A percentile compares a stretch with the other conserved stretches of the same genome.
Evolutionary conservation across 2,888 invertebrate species (phyloP).

Genomic region (Aphodius granarius): DNA sequence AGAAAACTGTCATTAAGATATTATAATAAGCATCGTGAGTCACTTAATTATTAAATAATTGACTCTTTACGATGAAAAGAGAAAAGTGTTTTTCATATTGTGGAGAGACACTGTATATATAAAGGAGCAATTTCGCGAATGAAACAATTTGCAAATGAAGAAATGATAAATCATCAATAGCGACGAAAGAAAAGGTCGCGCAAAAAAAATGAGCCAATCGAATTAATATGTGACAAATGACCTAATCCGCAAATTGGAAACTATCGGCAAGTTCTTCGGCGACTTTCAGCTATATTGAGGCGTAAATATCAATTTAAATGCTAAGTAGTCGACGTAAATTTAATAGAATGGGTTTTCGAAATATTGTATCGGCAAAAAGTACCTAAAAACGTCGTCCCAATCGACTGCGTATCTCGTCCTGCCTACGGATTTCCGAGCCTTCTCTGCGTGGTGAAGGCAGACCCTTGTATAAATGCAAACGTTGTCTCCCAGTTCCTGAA

Average conservation of each 20-base stretch:
- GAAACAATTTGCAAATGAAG: constrained; percentile 2
- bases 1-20: background rate
- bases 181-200: background rate
- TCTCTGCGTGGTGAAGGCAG: constrained; percentile 70
- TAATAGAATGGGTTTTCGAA: background rate
- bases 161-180: constrained; percentile 17
- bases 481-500: constrained; percentile 73
- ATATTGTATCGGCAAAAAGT: constrained; percentile 37
- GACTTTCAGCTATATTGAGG: background rate
- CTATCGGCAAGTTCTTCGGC: background rate
- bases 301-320: constrained; percentile 2
- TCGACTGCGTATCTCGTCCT: constrained; percentile 57
- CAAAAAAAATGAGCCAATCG: constrained; percentile 5
- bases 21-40: background rate
- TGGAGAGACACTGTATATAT: background rate
- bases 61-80: background rate
- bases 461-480: constrained; percentile 80
- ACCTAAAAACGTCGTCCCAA: constrained; percentile 81
- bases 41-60: background rate
- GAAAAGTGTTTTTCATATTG: no score
- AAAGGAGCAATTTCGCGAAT: background rate
- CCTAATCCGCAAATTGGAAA: constrained; percentile 21
- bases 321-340: background rate
- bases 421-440: constrained; percentile 54
- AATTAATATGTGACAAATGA: constrained; percentile 17